These are phyloP conservation scores for Acanthopagrus latus DNA, from an alignment of 2,797 vertebrate genomes.

Conservation along the genomic window DNA sequence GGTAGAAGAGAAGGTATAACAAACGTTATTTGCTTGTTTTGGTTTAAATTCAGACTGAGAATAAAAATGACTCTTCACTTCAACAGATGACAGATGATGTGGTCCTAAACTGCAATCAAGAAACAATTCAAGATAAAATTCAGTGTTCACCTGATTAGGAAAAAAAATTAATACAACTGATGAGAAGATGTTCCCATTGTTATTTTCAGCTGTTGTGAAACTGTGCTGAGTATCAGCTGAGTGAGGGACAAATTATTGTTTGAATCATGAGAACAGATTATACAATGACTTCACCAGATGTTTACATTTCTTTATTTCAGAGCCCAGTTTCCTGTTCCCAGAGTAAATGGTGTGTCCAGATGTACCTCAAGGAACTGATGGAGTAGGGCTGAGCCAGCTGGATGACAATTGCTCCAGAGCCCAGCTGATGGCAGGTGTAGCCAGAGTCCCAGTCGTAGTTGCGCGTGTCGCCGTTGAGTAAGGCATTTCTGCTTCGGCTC, in stretches of 20 bases:
- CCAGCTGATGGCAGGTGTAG: constrained; percentile 98
- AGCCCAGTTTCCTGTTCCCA: too few species aligned
- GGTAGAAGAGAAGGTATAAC: neutral
- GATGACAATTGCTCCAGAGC: constrained; percentile 96
- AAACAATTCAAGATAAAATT: too few species aligned
- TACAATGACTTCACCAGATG: neutral
- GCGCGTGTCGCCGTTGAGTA: constrained; percentile 96
- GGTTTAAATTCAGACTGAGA: neutral
- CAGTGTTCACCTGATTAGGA: too few species aligned
- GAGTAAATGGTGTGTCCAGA: neutral
- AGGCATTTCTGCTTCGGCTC: constrained; percentile 95
- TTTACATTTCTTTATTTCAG: neutral
- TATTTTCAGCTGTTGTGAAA: too few species aligned
- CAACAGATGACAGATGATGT: neutral
- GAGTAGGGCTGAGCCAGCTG: constrained; percentile 97
- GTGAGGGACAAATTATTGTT: neutral
- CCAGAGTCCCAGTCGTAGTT: constrained; percentile 99
- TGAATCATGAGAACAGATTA: neutral
- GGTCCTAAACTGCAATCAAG: too few species aligned
- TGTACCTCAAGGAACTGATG: constrained; percentile 90
- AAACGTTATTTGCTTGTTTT: neutral
- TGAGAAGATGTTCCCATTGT: too few species aligned
- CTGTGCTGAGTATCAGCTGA: neutral
- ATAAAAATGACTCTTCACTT: neutral
- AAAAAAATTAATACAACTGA: too few species aligned